Conservation (phyloP, 2,888 invertebrate genomes). For the Sphinx pinastri region DNA sequence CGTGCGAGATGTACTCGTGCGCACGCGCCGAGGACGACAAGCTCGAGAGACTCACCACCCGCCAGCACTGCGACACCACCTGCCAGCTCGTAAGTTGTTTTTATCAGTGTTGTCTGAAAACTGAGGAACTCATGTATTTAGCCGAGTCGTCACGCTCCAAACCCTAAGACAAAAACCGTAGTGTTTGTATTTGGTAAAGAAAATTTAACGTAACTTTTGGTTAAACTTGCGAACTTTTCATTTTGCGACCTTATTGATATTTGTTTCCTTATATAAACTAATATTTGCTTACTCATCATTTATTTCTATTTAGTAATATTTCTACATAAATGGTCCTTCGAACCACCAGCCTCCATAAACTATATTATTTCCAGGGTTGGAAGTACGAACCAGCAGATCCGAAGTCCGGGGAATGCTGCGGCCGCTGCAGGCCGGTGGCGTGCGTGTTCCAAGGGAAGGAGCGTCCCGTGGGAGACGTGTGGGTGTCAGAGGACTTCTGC, state of each 20-base stretch:
- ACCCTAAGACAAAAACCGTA: no score
- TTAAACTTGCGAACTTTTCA: no score
- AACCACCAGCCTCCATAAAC: no score
- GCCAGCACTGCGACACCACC: slow-evolving; percentile 19
- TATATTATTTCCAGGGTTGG: slow-evolving; percentile 18
- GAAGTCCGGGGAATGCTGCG: slow-evolving; percentile 24
- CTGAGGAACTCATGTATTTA: no score
- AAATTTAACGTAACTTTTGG: no score
- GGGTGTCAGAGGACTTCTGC: slow-evolving; percentile 85
- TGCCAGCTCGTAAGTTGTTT: slow-evolving; percentile 24
- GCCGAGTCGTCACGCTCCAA: no score
- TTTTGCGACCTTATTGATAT: no score
- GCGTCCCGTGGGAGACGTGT: slow-evolving; percentile 74
- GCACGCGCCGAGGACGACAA: not conserved
- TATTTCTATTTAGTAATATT: no score
- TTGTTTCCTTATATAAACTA: no score
- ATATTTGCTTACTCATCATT: no score
- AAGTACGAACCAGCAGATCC: slow-evolving; percentile 24
- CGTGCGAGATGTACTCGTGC: slow-evolving; percentile 25
- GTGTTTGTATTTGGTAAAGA: no score
- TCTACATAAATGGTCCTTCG: no score
- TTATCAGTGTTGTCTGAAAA: not conserved
- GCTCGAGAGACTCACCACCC: slow-evolving; percentile 16
- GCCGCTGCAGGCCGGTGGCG: slow-evolving; percentile 73
- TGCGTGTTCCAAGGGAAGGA: slow-evolving; percentile 79